These are phyloP conservation scores for Lydus trimaculatus DNA, from an alignment of 2,888 invertebrate genomes.

Conservation along the genomic window DNA sequence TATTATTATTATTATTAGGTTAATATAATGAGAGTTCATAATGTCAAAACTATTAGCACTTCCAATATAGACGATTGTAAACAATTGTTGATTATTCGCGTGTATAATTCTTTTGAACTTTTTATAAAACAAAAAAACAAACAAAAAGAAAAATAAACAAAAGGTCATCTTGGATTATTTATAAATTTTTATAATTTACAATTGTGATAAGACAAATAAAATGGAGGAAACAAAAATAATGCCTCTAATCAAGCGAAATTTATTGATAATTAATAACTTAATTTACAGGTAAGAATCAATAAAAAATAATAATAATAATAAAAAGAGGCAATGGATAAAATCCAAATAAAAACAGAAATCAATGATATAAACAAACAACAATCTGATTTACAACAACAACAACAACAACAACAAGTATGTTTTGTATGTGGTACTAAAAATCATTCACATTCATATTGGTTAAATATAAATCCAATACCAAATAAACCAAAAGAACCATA, in stretches of 20 bases:
- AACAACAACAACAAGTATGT: conserved; percentile 58
- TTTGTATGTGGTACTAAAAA: conserved; percentile 79
- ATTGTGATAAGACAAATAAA: not conserved
- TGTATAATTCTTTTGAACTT: conserved; percentile 20
- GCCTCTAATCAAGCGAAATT: not conserved
- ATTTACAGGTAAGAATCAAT: not conserved
- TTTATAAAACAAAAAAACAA: no score
- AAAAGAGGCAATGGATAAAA: conserved; percentile 60
- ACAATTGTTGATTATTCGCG: conserved; percentile 23
- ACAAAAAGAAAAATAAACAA: conserved; percentile 16
- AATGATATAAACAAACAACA: conserved; percentile 42
- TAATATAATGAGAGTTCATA: conserved; percentile 18
- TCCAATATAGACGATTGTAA: conserved; percentile 22
- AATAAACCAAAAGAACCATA: conserved; percentile 79
- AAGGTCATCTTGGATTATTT: conserved; percentile 17
- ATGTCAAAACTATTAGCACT: conserved; percentile 28
- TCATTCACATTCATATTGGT: conserved; percentile 67
- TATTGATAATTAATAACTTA: not conserved
- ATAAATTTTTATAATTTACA: conserved; percentile 6
- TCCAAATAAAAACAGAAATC: conserved; percentile 60
- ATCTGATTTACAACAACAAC: conserved; percentile 28
- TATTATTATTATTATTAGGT: conserved; percentile 6
- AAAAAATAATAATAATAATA: not conserved
- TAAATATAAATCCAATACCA: conserved; percentile 72
- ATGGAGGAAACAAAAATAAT: not conserved